Evolutionary conservation across 2,888 invertebrate genomes (phyloP).

Genomic region (Catocala nupta): DNA sequence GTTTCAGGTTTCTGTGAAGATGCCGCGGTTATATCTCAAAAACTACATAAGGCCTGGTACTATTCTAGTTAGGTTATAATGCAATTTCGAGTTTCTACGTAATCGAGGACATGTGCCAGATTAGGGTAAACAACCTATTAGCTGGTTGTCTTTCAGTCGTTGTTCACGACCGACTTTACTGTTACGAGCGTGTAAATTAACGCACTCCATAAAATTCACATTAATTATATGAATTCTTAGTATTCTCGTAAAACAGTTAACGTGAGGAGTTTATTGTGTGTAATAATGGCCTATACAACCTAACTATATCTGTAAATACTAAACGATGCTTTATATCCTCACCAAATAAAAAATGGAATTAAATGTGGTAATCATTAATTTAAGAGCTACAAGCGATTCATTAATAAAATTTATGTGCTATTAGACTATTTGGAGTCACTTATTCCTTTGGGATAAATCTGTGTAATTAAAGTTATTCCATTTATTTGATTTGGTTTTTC

Average conservation of each 20-base stretch:
- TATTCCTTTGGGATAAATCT: too few species aligned
- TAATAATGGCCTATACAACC: constrained; percentile 15
- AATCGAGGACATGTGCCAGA: constrained; percentile 24
- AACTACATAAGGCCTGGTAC: constrained; percentile 3
- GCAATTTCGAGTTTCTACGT: constrained; percentile 35
- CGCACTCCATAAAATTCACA: constrained; percentile 54
- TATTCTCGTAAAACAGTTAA: constrained; percentile 48
- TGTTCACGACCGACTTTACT: constrained; percentile 39
- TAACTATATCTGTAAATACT: constrained; percentile 1
- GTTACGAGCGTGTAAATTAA: constrained; percentile 57
- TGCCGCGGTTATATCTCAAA: too few species aligned
- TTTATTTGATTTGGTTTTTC: too few species aligned
- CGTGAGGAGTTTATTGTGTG: constrained; percentile 58
- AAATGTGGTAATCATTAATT: too few species aligned
- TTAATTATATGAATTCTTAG: constrained; percentile 53
- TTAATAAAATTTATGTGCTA: too few species aligned
- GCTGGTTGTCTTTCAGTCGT: constrained; percentile 49
- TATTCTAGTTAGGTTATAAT: constrained; percentile 28
- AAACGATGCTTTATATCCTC: too few species aligned
- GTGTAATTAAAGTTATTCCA: too few species aligned
- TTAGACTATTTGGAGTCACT: too few species aligned
- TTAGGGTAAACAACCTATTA: constrained; percentile 42
- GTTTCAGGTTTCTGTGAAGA: too few species aligned
- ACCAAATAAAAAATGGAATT: too few species aligned
- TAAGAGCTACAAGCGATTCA: too few species aligned